Base-by-base conservation (phyloP, 1,140 invertebrate species). In the Oscheius sp. region DNA sequence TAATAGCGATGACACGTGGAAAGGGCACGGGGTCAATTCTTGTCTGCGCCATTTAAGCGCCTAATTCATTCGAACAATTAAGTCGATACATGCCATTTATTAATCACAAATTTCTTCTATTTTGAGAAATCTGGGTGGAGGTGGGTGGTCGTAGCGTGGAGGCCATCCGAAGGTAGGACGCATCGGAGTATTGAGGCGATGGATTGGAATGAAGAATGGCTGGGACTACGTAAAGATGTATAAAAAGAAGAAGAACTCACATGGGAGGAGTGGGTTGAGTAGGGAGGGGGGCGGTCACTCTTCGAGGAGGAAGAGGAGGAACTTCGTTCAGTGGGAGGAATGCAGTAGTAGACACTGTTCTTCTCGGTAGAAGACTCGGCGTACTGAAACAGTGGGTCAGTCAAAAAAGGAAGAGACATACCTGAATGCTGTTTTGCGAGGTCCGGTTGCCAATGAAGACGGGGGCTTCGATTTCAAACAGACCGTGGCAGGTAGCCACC, bases 171-270 rank as follows among this genome's bases (percentile, higher is more conserved):
- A 68, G 26, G 61, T 38, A 28, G 67, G 67, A 32, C 67, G 49
- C 31, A 36, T 34, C 13, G 67, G 67, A 29, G 67, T 68, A 28
- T 68, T 59, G 32, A 68, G 49, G 28, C 52, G 52, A 31, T 68
- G 67, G 13, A 68, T 68, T 34, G 67, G 67, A 31, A 68, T 68
- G 55, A 68, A 68, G 18, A 59, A 32, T n/a, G n/a, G n/a, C n/a
- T n/a, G 38, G 38, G 38, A 10, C 38, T 42, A 42, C 38, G n/a
- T 42, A 42, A 42, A 42, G n/a, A 42, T n/a, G 38, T 42, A n/a
- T 42, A 42, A 42, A 42, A 42, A 42, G n/a, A 42, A 42, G n/a
- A 10, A 10, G 38, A 42, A 42, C 38, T 13, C 7, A 55, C 49
- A 15, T 55, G 28, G 49, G 49, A 23, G 49, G 49, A 55, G 67